Base-by-base conservation (phyloP, 1,140 invertebrate genomes). In the Saxidomus purpurata region DNA sequence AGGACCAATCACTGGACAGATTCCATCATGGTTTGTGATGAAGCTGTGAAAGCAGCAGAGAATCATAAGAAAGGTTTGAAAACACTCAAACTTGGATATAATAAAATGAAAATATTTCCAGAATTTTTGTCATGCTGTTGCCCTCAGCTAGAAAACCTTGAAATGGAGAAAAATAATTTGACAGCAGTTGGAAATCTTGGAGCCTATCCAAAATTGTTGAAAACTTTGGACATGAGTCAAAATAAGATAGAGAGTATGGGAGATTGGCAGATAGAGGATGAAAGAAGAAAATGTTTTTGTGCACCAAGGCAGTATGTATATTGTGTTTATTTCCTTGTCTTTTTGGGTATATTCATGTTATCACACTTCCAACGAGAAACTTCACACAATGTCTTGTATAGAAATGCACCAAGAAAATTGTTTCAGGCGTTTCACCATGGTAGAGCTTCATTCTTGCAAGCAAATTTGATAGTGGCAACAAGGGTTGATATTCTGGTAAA, bases 121-220 rank as follows among this genome's bases (percentile, higher is more conserved):
- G 40, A 74, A 36, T 92, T 91, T 83, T 79, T 92, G n/a, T 90
- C 89, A 15, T 91, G 92, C 69, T 87, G 82, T 31, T 81, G 79
- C 28, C 97, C 98, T 0, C 97, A 97, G 90, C 96, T 99, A 25
- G 97, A 98, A 0, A 96, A 98, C 47, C 96, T 99, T 0, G 99
- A 99, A 94, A 97, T 99, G 96, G 97, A 98, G 19, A 98, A 98
- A 94, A 99, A 99, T 96, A 95, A 95, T 94, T 96, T 95, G n/a
- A 88, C 36, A 11, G 71, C 34, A 9, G 43, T 93, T 25, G 89
- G 89, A n/a, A 90, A 79, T 19, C 69, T 92, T 36, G 74, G 74
- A 3, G 59, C 43, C 6, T 90, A 91, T 36, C 92, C 92, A 28
- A 79, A 85, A 61, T 63, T 89, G 52, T 85, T 93, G 47, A 92